phyloP scores from a whole-genome alignment of 2,113 vertebrate species.

The Cyanoderma ruficeps region DNA sequence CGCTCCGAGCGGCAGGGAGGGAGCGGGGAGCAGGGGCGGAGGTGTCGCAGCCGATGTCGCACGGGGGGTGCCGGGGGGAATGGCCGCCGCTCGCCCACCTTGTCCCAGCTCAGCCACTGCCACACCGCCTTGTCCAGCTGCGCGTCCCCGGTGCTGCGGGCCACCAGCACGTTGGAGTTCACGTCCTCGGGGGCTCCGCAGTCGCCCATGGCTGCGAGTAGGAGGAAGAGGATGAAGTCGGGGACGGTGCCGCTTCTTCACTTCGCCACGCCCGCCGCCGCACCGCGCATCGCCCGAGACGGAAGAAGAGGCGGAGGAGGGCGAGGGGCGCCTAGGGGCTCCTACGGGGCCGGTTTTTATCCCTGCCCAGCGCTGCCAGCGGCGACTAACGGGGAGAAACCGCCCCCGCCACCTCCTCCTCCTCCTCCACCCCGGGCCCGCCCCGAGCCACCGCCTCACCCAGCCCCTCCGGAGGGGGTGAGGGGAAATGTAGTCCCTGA shows the following conservation, averaged over 20 bases:
- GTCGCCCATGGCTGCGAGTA: conserved; percentile 67
- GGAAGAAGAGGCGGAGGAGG: rapidly evolving
- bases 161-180: conserved; percentile 77
- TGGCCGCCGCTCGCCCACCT: conserved; percentile 67
- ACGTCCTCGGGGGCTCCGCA: conserved; percentile 70
- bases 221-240: not conserved
- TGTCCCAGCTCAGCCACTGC: conserved; percentile 89
- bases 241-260: not conserved
- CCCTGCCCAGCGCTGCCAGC: not conserved
- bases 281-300: not conserved
- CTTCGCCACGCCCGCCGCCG: not conserved
- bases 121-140: conserved; percentile 81
- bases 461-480: rapidly evolving
- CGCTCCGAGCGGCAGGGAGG: not conserved
- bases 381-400: not conserved
- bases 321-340: rapidly evolving
- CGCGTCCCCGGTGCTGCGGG: conserved; percentile 79
- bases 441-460: not conserved
- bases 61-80: no score
- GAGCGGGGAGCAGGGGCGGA: not conserved
- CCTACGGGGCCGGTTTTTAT: not conserved
- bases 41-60: rapidly evolving
- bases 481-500: conserved; percentile 50
- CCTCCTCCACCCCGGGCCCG: not conserved
- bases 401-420: not conserved